Evolutionary conservation across 2,888 invertebrate genomes (phyloP).

Genomic region (Tridacna gigas): DNA sequence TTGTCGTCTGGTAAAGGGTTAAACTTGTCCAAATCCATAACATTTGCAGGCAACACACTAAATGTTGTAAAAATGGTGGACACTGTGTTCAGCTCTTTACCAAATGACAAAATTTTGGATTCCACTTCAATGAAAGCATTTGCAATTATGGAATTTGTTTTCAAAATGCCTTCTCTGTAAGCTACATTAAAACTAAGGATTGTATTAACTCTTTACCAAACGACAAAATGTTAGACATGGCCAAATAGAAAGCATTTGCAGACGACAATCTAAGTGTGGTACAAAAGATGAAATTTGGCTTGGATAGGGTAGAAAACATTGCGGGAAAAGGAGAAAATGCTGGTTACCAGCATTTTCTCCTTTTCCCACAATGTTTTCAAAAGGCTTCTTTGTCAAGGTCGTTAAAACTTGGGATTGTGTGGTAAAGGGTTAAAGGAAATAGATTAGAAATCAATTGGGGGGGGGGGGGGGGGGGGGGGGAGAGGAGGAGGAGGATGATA

Average conservation of each 20-base stretch:
- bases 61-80: no score
- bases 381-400: not conserved
- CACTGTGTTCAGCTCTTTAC: no score
- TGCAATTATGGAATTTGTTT: no score
- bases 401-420: not conserved
- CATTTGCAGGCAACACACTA: no score
- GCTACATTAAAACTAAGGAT: not conserved
- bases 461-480: no score
- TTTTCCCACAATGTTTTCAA: not conserved
- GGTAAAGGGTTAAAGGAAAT: not conserved
- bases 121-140: no score
- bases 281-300: not conserved
- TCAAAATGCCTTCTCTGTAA: not conserved
- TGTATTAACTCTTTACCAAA: not conserved
- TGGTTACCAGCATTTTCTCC: not conserved
- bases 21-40: no score
- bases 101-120: no score
- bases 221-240: not conserved
- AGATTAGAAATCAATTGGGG: no score
- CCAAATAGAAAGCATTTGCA: not conserved
- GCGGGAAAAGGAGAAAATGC: conserved; percentile 3
- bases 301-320: not conserved
- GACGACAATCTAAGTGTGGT: not conserved
- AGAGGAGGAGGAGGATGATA: not conserved
- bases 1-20: no score